Evolutionary conservation across 2,797 vertebrate genomes (phyloP), one percentile per base, ranked within the genome.

Genomic region (Sebastes hopkinsi): DNA sequence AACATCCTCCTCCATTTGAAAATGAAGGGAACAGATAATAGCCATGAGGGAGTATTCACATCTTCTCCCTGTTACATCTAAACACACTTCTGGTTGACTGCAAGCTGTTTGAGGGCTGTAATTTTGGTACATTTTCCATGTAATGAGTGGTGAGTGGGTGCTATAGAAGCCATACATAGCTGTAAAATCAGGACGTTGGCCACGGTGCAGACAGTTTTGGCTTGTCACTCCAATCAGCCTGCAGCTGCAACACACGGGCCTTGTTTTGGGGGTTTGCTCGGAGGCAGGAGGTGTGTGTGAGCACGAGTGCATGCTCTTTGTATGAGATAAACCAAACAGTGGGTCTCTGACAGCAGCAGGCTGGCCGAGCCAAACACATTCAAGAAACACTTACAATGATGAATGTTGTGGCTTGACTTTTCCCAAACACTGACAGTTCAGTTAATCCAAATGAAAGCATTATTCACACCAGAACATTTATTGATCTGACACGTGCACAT

Each of bases 401-500:
- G 75, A 84, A 92, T 85, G 87, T 38, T 73, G 27, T 71, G 4
- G 22, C 54, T 73, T 70, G 65, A 72, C 69, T 76, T 86, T 77
- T 66, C 70, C 79, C 56, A 83, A 88, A 84, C 78, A 55, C 65
- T 76, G 84, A 88, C 80, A 73, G 74, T 72, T 29, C 25, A 65
- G 58, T 70, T 85, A 75, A 84, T 86, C 76, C 64, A 79, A 85
- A 87, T 42, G 65, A 89, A 83, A 75, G 82, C 79, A 60, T 82
- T 75, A 79, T 88, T 91, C 81, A 77, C 72, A 59, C 27, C 27
- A 8, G 55, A 78, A 71, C 78, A 58, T 80, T 79, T 85, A 88
- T 88, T 77, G 65, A 88, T 88, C 67, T 90, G 89, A 91, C 78
- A 68, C 77, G 13, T 77, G 54, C 86, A 89, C 86, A 89, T 91